These are phyloP conservation scores for Idaea biselata DNA, from an alignment of 2,888 invertebrate genomes.

Conservation along the genomic window DNA sequence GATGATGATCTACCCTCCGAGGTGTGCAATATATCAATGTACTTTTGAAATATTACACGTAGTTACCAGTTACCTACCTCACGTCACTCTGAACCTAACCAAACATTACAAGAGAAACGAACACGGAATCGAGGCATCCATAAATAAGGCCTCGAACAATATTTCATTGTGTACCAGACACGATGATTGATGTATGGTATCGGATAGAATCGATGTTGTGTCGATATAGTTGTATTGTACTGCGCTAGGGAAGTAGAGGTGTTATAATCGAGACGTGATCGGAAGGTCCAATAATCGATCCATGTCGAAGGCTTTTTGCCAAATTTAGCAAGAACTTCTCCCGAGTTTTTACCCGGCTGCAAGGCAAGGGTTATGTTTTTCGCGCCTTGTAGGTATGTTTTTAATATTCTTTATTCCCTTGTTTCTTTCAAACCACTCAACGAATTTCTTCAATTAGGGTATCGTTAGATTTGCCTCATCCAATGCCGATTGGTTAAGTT, in stretches of 20 bases:
- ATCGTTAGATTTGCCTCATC: too few relatives aligned
- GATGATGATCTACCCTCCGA: too few relatives aligned
- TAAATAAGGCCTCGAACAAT: constrained; percentile 62
- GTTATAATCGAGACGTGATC: neutral
- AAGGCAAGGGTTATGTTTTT: too few relatives aligned
- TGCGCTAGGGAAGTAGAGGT: neutral
- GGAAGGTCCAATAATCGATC: neutral
- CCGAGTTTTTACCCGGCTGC: too few relatives aligned
- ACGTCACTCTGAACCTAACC: neutral
- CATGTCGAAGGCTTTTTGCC: too few relatives aligned
- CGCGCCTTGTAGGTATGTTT: too few relatives aligned
- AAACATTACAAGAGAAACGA: constrained; percentile 53
- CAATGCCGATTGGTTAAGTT: too few relatives aligned
- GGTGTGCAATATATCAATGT: neutral
- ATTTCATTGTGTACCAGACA: constrained; percentile 32
- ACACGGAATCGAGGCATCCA: constrained; percentile 52
- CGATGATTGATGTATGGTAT: constrained; percentile 29
- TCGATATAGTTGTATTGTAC: neutral
- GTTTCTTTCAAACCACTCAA: too few relatives aligned
- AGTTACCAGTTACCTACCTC: neutral
- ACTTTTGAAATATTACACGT: neutral
- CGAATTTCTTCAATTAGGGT: too few relatives aligned
- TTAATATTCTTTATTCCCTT: too few relatives aligned
- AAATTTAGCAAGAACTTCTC: too few relatives aligned
- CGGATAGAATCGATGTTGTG: constrained; percentile 7